Evolutionary conservation across 2,888 invertebrate genomes (phyloP).

Genomic region (Lomographa bimaculata): DNA sequence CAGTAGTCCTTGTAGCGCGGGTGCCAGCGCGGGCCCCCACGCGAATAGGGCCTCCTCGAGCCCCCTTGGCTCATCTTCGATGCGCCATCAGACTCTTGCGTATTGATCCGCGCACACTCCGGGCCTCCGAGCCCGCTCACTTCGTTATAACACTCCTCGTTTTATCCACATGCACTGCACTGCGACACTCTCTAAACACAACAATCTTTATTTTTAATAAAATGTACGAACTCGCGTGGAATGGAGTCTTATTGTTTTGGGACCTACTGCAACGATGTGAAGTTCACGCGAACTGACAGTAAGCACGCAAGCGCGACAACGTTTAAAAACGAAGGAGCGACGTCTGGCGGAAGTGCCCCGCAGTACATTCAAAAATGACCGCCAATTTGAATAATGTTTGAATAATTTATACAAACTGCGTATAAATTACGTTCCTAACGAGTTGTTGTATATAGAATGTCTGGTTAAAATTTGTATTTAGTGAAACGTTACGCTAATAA

Average conservation of each 20-base stretch:
- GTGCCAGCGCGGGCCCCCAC: constrained; percentile 78
- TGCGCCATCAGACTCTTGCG: constrained; percentile 59
- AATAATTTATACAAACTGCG: constrained; percentile 4
- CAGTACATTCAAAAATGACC: constrained; percentile 63
- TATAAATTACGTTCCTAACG: neutral
- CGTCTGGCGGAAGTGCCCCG: constrained; percentile 42
- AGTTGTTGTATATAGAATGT: constrained; percentile 1
- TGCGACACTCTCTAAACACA: constrained; percentile 46
- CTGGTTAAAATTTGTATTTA: no score
- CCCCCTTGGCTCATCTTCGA: constrained; percentile 75
- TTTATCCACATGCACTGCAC: constrained; percentile 53
- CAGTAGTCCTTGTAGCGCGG: constrained; percentile 80
- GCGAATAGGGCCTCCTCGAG: constrained; percentile 73
- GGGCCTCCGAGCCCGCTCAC: constrained; percentile 40
- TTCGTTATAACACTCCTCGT: constrained; percentile 32
- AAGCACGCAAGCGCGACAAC: constrained; percentile 59
- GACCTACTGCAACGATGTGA: constrained; percentile 60
- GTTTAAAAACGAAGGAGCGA: constrained; percentile 41
- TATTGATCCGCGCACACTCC: constrained; percentile 67
- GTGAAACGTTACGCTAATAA: constrained; percentile 7
- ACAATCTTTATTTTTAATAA: constrained; percentile 33
- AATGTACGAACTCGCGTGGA: constrained; percentile 46
- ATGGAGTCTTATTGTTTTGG: constrained; percentile 55
- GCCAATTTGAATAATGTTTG: constrained; percentile 45
- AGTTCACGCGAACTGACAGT: constrained; percentile 58